Percentiles rank a stretch among this genome's conserved stretches.
Conservation (phyloP, 2,888 invertebrate species). For the Melinopterus prodromus region DNA sequence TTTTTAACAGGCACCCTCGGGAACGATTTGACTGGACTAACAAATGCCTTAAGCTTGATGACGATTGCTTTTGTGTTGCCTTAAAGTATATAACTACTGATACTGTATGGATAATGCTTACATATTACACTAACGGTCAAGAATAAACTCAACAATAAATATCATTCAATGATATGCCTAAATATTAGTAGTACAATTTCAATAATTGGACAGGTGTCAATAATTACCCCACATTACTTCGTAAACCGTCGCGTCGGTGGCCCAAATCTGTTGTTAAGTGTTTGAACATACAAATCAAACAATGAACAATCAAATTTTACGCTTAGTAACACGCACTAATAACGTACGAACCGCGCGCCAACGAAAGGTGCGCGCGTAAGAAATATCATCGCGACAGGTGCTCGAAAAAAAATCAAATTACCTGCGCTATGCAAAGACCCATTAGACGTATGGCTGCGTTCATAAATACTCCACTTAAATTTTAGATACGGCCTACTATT, state of each 20-base stretch:
- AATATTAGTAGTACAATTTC: background rate
- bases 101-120: too few relatives aligned
- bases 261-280: slow-evolving; percentile 4
- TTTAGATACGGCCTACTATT: slow-evolving; percentile 21
- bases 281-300: background rate
- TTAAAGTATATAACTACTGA: too few relatives aligned
- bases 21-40: too few relatives aligned
- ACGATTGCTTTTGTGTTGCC: too few relatives aligned
- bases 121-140: too few relatives aligned
- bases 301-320: background rate
- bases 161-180: background rate
- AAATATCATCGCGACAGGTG: background rate
- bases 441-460: background rate
- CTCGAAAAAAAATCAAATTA: slow-evolving; percentile 1
- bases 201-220: background rate
- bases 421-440: background rate
- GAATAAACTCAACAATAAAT: too few relatives aligned
- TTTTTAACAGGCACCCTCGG: too few relatives aligned
- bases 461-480: slow-evolving; percentile 4
- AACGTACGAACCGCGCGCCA: background rate
- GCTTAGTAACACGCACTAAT: background rate
- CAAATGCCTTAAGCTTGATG: too few relatives aligned
- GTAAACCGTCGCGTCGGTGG: background rate
- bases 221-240: background rate
- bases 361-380: background rate